Conservation (phyloP, 2,113 vertebrate species). For the Leucopsar rothschildi region DNA sequence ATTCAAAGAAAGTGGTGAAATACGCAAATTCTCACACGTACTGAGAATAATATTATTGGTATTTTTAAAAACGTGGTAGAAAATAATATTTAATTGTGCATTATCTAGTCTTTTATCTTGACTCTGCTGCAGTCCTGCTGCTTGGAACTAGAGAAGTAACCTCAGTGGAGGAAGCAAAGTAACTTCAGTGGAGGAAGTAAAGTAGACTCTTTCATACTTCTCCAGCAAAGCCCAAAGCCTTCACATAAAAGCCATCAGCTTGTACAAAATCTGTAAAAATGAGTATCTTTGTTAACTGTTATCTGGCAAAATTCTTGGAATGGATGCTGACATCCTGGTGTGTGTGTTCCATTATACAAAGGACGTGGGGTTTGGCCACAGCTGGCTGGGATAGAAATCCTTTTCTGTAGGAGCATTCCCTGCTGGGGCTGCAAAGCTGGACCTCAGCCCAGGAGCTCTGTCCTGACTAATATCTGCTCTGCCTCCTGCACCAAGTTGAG, state of each 20-base stretch:
- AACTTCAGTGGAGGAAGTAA: slow-evolving; percentile 3
- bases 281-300: slow-evolving; percentile 20
- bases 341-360: slow-evolving; percentile 15
- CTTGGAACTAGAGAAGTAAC: neutral
- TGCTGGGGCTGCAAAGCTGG: slow-evolving; percentile 41
- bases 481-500: neutral
- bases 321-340: slow-evolving; percentile 10
- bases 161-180: neutral
- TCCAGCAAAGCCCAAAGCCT: slow-evolving; percentile 1
- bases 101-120: slow-evolving; percentile 9
- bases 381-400: neutral
- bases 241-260: neutral
- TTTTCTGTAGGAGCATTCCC: neutral
- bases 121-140: neutral
- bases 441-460: slow-evolving; percentile 7
- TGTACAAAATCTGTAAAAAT: slow-evolving; percentile 29
- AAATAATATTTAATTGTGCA: slow-evolving; percentile 36
- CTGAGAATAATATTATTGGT: neutral
- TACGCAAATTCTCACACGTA: neutral
- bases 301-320: neutral
- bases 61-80: neutral
- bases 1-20: neutral
- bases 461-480: neutral
- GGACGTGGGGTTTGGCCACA: neutral
- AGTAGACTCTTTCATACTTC: neutral